Base-by-base conservation (phyloP, 2,888 invertebrate genomes). In the Yponomeuta malinellus region DNA sequence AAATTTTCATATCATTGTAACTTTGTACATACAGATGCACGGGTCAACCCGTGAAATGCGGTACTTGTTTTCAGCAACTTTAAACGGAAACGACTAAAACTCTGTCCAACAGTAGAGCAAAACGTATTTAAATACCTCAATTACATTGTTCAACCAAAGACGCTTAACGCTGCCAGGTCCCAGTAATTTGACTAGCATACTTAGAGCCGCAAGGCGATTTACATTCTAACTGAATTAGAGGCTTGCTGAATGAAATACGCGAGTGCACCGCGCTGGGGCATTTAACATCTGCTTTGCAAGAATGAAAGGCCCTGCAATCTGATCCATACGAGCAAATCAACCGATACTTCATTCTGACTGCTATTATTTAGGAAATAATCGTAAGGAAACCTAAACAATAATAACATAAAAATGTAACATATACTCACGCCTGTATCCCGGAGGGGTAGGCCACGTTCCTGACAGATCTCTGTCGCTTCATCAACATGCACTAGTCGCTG, bases 151-250 rank as follows among this genome's bases (percentile, higher is more conserved):
- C 63, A 63, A 23, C 29, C 29, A 33, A 65, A 29, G 65, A 65
- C 65, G 65, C 65, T 31, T 4, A 59, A 15, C 52, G 52, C 52
- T 59, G 48, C 48, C 43, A 67, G 43, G 67, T n/a, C 43, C 33
- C 12, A n/a, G 63, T 69, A 63, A 69, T 69, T 69, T 37, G 33
- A 69, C 69, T 69, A 63, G 69, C 69, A 69, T 69, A 69, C 63
- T 63, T 63, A 69, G 31, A 33, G 59, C 33, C 37, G 48, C 23
- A n/a, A 29, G 29, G 31, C 48, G 63, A 69, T 69, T 69, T 69
- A 37, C 69, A 69, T 63, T 69, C 69, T 63, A 69, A 69, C 69
- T 63, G 43, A 69, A 69, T 69, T 63, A 69, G 63, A 63, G 31
- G 63, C 33, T 48, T 48, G 29, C 31, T 43, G 29, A 31, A 48